These are phyloP conservation scores for Diabrotica virgifera DNA, from an alignment of 1,140 invertebrate genomes.

Conservation along the genomic window DNA sequence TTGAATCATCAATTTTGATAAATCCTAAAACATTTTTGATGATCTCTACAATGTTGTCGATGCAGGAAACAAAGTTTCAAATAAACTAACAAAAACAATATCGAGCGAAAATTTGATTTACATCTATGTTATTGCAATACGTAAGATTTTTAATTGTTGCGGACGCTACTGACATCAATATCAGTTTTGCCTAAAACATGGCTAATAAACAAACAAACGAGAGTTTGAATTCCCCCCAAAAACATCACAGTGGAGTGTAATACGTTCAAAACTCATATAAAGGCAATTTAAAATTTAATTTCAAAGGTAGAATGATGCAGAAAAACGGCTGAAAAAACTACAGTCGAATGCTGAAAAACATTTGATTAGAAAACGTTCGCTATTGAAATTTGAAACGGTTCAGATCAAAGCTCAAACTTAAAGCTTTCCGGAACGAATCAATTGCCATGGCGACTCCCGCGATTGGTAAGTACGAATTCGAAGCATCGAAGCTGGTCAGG, in stretches of 20 bases:
- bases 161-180: not conserved
- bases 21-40: too few relatives aligned
- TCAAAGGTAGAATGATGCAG: not conserved
- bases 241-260: not conserved
- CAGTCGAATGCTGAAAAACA: not conserved
- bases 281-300: slow-evolving; percentile 1
- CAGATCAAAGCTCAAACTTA: not conserved
- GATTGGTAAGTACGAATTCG: too few relatives aligned
- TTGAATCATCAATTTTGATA: too few relatives aligned
- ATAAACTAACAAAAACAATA: too few relatives aligned
- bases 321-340: not conserved
- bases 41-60: too few relatives aligned
- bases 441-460: not conserved
- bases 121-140: too few relatives aligned
- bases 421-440: not conserved
- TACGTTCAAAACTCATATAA: not conserved
- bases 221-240: not conserved
- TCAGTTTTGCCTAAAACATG: not conserved
- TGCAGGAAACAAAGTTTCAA: too few relatives aligned
- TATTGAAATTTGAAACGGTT: not conserved
- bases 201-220: not conserved
- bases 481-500: too few relatives aligned
- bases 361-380: not conserved
- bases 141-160: too few relatives aligned
- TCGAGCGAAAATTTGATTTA: too few relatives aligned